Evolutionary conservation across 2,888 invertebrate genomes (phyloP).

Genomic region (Cheilosia pagana): DNA sequence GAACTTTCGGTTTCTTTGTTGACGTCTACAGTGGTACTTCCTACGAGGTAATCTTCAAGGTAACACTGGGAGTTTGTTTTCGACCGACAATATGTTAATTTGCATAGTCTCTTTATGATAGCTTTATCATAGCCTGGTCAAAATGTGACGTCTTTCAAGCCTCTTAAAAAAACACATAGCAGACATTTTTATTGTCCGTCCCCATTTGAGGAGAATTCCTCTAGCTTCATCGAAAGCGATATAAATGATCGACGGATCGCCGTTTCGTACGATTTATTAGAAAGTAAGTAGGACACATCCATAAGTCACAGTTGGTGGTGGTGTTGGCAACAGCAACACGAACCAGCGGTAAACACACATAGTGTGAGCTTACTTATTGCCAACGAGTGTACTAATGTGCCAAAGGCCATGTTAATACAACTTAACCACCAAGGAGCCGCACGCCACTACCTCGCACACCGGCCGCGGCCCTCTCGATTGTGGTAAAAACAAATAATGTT

Average conservation of each 20-base stretch:
- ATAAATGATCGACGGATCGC: constrained; percentile 40
- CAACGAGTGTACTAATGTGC: constrained; percentile 21
- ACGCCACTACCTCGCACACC: not conserved
- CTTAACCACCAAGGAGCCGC: constrained; percentile 9
- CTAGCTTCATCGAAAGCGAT: constrained; percentile 6
- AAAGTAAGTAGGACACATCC: constrained; percentile 54
- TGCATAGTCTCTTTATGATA: too few species aligned
- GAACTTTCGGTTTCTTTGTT: too few species aligned
- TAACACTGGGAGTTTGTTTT: too few species aligned
- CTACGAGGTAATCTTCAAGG: too few species aligned
- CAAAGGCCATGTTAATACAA: constrained; percentile 32
- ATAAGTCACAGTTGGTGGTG: constrained; percentile 41
- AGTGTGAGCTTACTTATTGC: constrained; percentile 19
- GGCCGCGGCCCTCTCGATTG: not conserved
- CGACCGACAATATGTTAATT: too few species aligned
- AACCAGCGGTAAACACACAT: not conserved
- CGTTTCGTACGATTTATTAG: constrained; percentile 32
- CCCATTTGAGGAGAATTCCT: constrained; percentile 8
- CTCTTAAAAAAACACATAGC: too few species aligned
- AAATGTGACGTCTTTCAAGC: too few species aligned
- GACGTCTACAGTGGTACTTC: too few species aligned
- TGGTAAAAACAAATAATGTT: constrained; percentile 8
- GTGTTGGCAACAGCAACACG: not conserved
- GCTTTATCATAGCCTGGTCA: too few species aligned
- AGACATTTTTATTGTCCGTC: not conserved